Percentiles rank a stretch among this genome's conserved stretches.
Conservation (phyloP, 2,888 invertebrate genomes). For the Drosophila barbarae region DNA sequence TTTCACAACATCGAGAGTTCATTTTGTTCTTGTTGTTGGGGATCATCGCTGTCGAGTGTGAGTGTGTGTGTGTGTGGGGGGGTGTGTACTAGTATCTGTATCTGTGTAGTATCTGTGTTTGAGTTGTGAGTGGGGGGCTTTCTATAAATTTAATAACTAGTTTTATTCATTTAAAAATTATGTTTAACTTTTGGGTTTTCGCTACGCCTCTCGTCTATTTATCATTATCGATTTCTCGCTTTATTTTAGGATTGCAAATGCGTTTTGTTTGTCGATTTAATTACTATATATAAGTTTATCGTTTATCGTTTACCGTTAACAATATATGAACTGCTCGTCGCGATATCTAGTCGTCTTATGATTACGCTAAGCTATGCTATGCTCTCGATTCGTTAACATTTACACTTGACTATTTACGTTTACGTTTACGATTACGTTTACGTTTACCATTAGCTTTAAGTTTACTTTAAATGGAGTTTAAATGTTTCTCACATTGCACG, state of each 20-base stretch:
- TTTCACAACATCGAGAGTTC: conserved; percentile 80
- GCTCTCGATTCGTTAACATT: conserved; percentile 48
- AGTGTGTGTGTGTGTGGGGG: conserved; percentile 2
- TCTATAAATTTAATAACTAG: conserved; percentile 61
- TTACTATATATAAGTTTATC: conserved; percentile 21
- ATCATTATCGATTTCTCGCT: conserved; percentile 19
- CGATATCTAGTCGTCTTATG: conserved; percentile 24
- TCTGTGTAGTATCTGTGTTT: conserved; percentile 30
- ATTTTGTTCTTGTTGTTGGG: conserved; percentile 71
- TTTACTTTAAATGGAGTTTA: conserved; percentile 33
- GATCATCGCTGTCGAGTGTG: conserved; percentile 56
- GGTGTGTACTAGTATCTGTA: conserved; percentile 21
- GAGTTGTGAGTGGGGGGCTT: conserved; percentile 31
- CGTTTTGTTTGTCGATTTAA: conserved; percentile 48
- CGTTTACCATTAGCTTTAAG: conserved; percentile 20
- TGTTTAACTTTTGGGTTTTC: conserved; percentile 72
- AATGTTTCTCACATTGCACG: conserved; percentile 47
- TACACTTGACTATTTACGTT: conserved; percentile 44
- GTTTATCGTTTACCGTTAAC: conserved; percentile 51
- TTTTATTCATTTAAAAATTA: conserved; percentile 68
- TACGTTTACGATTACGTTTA: conserved; percentile 20
- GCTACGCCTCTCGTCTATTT: conserved; percentile 43
- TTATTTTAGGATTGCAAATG: conserved; percentile 64
- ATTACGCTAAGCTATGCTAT: conserved; percentile 52
- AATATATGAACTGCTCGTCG: conserved; percentile 59